These are phyloP conservation scores for Lithophane semibrunnea DNA, from an alignment of 2,888 invertebrate species.

Conservation along the genomic window DNA sequence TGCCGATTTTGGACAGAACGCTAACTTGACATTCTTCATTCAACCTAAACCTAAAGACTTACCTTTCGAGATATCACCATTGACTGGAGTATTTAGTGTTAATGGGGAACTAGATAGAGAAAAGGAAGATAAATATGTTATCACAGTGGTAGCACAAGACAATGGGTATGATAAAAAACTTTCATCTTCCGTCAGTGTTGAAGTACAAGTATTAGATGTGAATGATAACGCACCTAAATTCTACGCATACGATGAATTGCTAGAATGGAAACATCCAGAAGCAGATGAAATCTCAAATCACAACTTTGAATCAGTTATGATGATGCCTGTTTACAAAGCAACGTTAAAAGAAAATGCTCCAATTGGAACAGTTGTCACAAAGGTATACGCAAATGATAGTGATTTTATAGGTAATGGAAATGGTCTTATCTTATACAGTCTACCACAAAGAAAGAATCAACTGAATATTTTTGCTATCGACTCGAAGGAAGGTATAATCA, in stretches of 20 bases:
- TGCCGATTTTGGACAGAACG: conserved; percentile 95
- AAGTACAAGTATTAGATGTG: conserved; percentile 95
- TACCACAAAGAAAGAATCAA: conserved; percentile 92
- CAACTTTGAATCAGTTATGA: conserved; percentile 88
- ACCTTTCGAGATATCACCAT: conserved; percentile 93
- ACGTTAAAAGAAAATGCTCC: conserved; percentile 94
- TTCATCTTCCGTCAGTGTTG: conserved; percentile 94
- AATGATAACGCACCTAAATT: conserved; percentile 96
- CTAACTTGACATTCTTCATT: conserved; percentile 93
- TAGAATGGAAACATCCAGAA: conserved; percentile 87
- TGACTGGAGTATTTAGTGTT: conserved; percentile 93
- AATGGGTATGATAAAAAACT: conserved; percentile 92
- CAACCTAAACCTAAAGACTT: conserved; percentile 85
- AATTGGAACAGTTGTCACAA: conserved; percentile 93
- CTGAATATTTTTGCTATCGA: conserved; percentile 94
- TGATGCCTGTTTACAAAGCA: conserved; percentile 94
- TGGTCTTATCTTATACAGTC: conserved; percentile 94
- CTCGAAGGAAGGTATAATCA: conserved; percentile 95
- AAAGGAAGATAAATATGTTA: conserved; percentile 92
- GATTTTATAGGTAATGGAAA: conserved; percentile 97
- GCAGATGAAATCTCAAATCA: conserved; percentile 87
- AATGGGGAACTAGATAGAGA: conserved; percentile 95
- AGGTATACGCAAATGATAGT: conserved; percentile 95
- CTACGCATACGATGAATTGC: conserved; percentile 93
- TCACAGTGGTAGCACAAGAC: conserved; percentile 94